Evolutionary conservation across 2,888 invertebrate species (phyloP).

Genomic region (Tiphia femorata): DNA sequence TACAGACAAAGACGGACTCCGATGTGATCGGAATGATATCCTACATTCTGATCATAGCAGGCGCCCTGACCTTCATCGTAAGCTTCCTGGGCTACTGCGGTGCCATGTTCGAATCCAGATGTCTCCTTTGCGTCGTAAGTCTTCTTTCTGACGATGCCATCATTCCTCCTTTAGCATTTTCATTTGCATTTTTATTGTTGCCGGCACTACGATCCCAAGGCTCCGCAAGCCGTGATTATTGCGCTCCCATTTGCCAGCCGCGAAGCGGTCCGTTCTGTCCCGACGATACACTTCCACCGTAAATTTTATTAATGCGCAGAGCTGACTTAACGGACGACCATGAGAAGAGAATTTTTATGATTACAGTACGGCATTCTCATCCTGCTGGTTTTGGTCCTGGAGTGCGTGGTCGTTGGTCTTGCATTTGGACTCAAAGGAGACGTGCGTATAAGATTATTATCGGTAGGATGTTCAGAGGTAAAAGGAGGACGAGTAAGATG

Average conservation of each 20-base stretch:
- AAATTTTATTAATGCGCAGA: too few species aligned
- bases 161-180: too few species aligned
- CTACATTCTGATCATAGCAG: conserved; percentile 78
- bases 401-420: conserved; percentile 77
- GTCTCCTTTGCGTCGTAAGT: conserved; percentile 78
- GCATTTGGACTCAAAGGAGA: conserved; percentile 76
- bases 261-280: too few species aligned
- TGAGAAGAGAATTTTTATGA: conserved; percentile 33
- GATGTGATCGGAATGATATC: conserved; percentile 77
- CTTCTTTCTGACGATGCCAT: conserved; percentile 11
- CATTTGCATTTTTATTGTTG: too few species aligned
- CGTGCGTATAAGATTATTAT: conserved; percentile 69
- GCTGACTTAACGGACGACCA: background rate
- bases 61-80: conserved; percentile 78
- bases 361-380: conserved; percentile 79
- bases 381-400: conserved; percentile 75
- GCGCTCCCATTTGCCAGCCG: too few species aligned
- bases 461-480: too few species aligned
- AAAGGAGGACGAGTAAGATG: too few species aligned
- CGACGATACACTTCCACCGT: too few species aligned
- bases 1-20: conserved; percentile 63
- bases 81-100: conserved; percentile 82
- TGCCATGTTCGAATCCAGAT: conserved; percentile 77
- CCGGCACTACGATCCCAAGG: too few species aligned
- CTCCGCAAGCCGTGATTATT: too few species aligned